Base-by-base conservation (phyloP, 1,140 invertebrate species). In the Stegodyphus dumicola region DNA sequence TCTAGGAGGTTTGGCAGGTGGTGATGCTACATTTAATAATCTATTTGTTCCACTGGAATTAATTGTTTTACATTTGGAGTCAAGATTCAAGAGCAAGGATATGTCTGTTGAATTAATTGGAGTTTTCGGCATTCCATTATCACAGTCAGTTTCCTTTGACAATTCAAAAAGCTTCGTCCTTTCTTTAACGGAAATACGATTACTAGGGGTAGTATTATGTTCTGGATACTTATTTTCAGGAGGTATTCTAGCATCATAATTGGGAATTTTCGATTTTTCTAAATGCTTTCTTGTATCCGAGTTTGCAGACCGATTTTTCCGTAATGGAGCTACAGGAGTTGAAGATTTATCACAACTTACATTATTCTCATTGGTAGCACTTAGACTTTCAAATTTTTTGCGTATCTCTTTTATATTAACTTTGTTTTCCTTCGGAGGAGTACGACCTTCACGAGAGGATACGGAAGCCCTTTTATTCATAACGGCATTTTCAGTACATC, bases 311-410 rank as follows among this genome's bases (percentile, higher is more conserved):
- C 54, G 69, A 64, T 65, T 74, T 75, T 66, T 83, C 6, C 79
- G 56, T 13, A 66, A 5, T 18, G 79, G 79, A 64, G 56, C 67
- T n/a, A 53, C 10, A 51, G 79, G 79, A 5, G 18, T n/a, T 73
- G 51, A 53, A 51, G 53, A 53, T 5, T 33, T 33, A 3, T 17
- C 18, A 74, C 6, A 49, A 48, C 9, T 54, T 64, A n/a, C 33
- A 83, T 17, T 15, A 49, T 13, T 51, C 6, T 74, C 71, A 74
- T n/a, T 53, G 5, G 15, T n/a, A 7, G 70, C 53, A 18, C 7
- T n/a, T 51, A 83, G 56, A 53, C 67, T 77, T 70, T 85, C 81
- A 70, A 85, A 85, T 70, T 70, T 85, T 70, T 85, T 76, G 2
- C 81, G 74, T 17, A 85, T 76, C 52, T 77, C 81, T 70, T 85